Base-by-base conservation (phyloP, 2,888 invertebrate genomes). In the Drosophila melanosoma region DNA sequence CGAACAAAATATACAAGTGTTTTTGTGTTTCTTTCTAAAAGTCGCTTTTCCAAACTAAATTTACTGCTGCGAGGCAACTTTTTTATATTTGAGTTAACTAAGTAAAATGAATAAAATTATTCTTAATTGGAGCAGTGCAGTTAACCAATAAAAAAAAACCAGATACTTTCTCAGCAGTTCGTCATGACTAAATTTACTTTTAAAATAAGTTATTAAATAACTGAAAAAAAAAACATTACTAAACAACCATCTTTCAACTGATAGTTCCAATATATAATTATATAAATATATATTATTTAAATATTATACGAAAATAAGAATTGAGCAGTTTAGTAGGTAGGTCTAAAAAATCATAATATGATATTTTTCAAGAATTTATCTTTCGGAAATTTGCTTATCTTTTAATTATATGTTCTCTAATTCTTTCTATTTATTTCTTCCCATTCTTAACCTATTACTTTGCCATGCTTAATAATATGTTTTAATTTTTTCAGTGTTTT, bases 1-100 rank as follows among this genome's bases (percentile, higher is more conserved):
- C 33, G 5, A 35, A 54, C 61, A 52, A 54, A 49, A 63, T 57
- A 42, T 74, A 53, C 11, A 48, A 58, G 20, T 60, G 60, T 52
- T 56, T 59, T 63, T 73, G 3, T 29, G 4, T 29, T 29, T 29
- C 6, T 73, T 32, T 61, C 11, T 8, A 48, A 32, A 20, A 40
- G 3, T 7, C 6, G n/a, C 26, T n/a, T 26, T 35, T 51, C 26
- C 10, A 51, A n/a, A 29, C 26, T 11, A 29, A 2, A 4, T 26
- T 48, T 48, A 0, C 7, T 4, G 23, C n/a, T 11, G 40, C 11
- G 7, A 23, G 8, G 7, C 7, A 3, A 45, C 12, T 45, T 45
- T 0, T 20, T 23, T 20, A 23, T 15, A 23, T 12, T 38, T 8
- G 42, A 20, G 11, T 11, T 12, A 20, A 20, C 11, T 17, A 17